These are phyloP conservation scores for Tiliqua scincoides DNA, from an alignment of 2,113 vertebrate genomes.

Conservation along the genomic window DNA sequence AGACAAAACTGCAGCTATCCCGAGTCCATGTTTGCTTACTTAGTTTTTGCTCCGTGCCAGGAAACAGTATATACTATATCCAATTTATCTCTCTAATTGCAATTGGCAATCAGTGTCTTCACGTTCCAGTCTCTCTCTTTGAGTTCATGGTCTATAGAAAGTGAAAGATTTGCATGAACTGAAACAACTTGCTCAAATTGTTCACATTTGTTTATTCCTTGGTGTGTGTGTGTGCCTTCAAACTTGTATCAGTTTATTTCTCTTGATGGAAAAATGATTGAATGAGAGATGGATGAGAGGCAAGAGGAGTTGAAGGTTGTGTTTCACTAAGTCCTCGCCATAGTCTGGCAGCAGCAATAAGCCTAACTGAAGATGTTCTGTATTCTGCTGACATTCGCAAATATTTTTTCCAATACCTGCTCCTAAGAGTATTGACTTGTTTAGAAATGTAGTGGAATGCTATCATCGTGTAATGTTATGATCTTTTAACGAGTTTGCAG, in stretches of 20 bases:
- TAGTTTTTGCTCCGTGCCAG: no score
- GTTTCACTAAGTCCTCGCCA: no score
- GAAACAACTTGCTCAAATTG: background rate
- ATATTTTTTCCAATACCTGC: background rate
- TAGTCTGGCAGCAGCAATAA: background rate
- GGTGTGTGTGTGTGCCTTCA: background rate
- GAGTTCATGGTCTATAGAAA: background rate
- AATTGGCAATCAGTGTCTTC: background rate
- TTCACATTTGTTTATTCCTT: background rate
- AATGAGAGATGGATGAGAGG: background rate
- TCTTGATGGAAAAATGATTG: background rate
- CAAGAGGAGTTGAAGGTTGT: background rate
- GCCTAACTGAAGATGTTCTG: background rate
- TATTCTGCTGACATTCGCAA: background rate
- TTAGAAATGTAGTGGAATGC: background rate
- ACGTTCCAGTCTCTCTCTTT: background rate
- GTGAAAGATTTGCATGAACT: background rate
- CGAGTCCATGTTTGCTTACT: no score
- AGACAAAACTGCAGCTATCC: no score
- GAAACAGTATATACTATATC: background rate
- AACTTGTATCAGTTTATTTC: background rate
- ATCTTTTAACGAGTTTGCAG: background rate
- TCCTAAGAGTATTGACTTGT: background rate
- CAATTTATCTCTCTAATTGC: background rate
- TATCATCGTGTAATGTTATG: background rate